Evolutionary conservation across 2,797 vertebrate genomes (phyloP).

Genomic region (Corythornis leucogaster): DNA sequence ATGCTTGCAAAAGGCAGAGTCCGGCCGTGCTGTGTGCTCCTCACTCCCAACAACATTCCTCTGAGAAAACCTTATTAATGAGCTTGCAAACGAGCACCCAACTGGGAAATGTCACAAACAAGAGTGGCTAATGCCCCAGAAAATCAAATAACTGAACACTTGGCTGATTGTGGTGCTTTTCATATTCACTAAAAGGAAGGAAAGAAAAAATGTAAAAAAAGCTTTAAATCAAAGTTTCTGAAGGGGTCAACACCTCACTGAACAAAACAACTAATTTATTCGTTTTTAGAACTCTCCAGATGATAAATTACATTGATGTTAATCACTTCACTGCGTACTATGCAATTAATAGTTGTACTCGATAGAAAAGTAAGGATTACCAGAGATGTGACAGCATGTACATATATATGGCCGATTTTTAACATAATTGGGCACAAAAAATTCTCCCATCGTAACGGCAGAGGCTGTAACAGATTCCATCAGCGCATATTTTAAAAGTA

Average conservation of each 20-base stretch:
- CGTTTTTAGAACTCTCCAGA: constrained; percentile 78
- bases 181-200: constrained; percentile 68
- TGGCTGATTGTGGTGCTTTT: constrained; percentile 76
- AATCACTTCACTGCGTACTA: constrained; percentile 75
- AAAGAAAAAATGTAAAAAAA: neutral
- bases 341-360: constrained; percentile 75
- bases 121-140: constrained; percentile 82
- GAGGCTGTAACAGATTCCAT: constrained; percentile 16
- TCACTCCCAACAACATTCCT: constrained; percentile 61
- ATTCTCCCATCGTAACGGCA: constrained; percentile 40
- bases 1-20: constrained; percentile 2
- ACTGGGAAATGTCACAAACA: constrained; percentile 84
- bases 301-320: constrained; percentile 82
- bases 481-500: neutral
- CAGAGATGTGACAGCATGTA: constrained; percentile 29
- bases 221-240: constrained; percentile 76
- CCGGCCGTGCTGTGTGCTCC: neutral
- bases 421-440: constrained; percentile 59
- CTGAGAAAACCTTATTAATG: constrained; percentile 80
- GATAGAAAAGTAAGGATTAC: constrained; percentile 57
- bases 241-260: constrained; percentile 79
- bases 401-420: constrained; percentile 24
- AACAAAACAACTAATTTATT: constrained; percentile 83
- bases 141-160: constrained; percentile 83
- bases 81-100: constrained; percentile 83